Base-by-base conservation (phyloP, 2,888 invertebrate species). In the Dryobotodes eremita region DNA sequence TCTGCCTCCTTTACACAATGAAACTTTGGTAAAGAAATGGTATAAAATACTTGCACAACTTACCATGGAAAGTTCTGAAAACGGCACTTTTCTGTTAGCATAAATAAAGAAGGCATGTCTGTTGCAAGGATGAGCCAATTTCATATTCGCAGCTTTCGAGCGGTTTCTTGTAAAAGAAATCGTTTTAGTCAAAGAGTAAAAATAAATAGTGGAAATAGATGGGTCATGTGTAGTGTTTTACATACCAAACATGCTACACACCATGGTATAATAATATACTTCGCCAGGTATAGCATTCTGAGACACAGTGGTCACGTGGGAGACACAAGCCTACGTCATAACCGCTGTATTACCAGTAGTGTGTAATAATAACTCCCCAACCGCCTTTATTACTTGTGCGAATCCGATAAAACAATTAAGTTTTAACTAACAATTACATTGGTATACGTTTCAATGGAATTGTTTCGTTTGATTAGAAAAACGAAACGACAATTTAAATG, bases 81-180 rank as follows among this genome's bases (percentile, higher is more conserved):
- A 89, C 89, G 90, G 90, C 89, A 89, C 89, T 89, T 89, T 89
- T 87, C 89, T 88, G 90, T 88, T 88, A 86, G 76, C 89, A 89
- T 90, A 92, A 93, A 92, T 92, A 92, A 91, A 91, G 90, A 90
- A 90, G 89, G 89, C 91, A 91, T 92, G 92, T 93, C 93, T 91
- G 89, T 87, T 92, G 92, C 92, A 92, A 92, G 92, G 90, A 93
- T 93, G 92, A 92, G 90, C 93, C 94, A 95, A 95, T 95, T 94
- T 94, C 93, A 93, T 94, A 95, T 94, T 94, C 93, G 93, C 92
- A 92, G 93, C 92, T 92, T 93, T 90, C 86, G 86, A 94, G 91
- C 90, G 90, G 91, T 92, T 93, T 91, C 92, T 91, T 93, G 89
- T 92, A 91, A 92, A 94, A 92, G 90, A 92, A 94, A 94, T 93